Conservation (phyloP, 2,113 vertebrate genomes). For the Merops nubicus region DNA sequence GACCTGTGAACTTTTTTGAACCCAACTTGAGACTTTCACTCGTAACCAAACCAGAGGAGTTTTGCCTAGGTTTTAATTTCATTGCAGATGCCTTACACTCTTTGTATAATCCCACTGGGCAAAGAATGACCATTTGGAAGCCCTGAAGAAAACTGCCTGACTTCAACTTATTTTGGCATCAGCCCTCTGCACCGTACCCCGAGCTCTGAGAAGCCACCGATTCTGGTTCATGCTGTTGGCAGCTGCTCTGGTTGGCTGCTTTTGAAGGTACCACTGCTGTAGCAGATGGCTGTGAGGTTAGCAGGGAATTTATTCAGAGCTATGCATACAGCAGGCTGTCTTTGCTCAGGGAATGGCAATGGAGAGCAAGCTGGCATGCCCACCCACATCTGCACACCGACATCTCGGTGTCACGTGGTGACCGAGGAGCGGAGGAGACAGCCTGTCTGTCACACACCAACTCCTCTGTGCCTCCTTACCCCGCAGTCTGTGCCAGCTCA, state of each 20-base stretch:
- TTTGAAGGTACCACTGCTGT: neutral
- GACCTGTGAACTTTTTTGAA: neutral
- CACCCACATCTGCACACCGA: neutral
- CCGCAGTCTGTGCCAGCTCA: neutral
- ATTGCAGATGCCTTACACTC: neutral
- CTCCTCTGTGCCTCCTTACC: neutral
- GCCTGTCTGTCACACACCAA: conserved; percentile 32
- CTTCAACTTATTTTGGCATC: neutral
- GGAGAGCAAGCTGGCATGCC: neutral
- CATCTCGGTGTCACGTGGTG: neutral
- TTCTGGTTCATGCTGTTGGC: neutral
- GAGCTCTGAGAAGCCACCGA: neutral
- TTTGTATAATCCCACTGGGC: neutral
- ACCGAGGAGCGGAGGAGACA: neutral
- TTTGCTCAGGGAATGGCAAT: neutral
- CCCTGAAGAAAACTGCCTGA: neutral
- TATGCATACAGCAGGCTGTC: neutral
- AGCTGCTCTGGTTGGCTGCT: neutral
- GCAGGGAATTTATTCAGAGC: conserved; percentile 23
- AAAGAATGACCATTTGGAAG: neutral
- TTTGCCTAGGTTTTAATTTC: neutral
- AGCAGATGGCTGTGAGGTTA: neutral
- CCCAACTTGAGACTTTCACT: neutral
- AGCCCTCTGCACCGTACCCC: neutral
- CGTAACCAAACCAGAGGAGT: neutral